phyloP scores from a whole-genome alignment of 1,140 invertebrate genomes.

The Drosophila auraria region DNA sequence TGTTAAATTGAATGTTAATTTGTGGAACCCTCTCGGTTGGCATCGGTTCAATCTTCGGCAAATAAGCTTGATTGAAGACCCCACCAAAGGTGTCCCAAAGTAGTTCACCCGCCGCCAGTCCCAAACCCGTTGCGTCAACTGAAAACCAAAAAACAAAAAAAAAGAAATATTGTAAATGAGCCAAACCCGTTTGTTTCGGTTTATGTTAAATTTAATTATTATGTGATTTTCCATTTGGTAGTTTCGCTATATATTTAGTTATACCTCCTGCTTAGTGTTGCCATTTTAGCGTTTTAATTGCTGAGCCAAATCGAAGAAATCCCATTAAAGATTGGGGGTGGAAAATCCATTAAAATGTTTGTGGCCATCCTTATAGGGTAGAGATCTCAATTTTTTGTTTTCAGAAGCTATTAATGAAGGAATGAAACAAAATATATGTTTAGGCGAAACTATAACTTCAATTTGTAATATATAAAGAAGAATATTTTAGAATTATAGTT shows the following conservation, averaged over 20 bases:
- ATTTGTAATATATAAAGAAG: too few species aligned
- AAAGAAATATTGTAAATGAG: constrained; percentile 71
- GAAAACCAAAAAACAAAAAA: constrained; percentile 46
- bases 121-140: constrained; percentile 50
- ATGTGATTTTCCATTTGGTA: constrained; percentile 52
- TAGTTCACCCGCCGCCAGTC: constrained; percentile 39
- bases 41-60: background rate
- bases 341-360: background rate
- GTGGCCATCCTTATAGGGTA: too few species aligned
- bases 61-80: constrained; percentile 36
- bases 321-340: background rate
- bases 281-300: constrained; percentile 26
- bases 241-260: constrained; percentile 39
- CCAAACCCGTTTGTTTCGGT: constrained; percentile 67
- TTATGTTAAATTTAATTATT: constrained; percentile 43
- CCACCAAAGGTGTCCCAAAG: constrained; percentile 51
- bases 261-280: constrained; percentile 29
- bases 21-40: constrained; percentile 14
- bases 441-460: too few species aligned
- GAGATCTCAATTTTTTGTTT: background rate
- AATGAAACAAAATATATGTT: background rate
- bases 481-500: too few species aligned
- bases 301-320: background rate
- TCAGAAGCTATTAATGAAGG: background rate
- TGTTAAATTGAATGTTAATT: constrained; percentile 61